Evolutionary conservation across 2,113 vertebrate genomes (phyloP).

Genomic region (Marmota monax): DNA sequence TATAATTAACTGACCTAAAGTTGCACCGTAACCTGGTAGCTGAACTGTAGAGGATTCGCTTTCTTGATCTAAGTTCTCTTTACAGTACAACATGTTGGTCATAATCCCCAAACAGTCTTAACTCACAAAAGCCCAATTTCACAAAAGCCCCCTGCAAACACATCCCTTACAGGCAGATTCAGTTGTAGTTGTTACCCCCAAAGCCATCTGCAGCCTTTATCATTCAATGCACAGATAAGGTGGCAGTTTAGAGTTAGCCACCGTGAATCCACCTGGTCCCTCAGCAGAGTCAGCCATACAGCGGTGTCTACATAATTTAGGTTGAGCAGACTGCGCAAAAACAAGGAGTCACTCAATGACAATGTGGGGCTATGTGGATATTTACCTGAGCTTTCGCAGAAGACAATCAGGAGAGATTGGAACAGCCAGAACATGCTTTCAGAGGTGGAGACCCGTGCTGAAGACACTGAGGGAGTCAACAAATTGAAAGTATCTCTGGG

Average conservation of each 20-base stretch:
- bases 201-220: neutral
- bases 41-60: neutral
- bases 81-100: neutral
- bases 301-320: neutral
- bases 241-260: neutral
- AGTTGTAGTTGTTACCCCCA: neutral
- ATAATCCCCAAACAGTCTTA: neutral
- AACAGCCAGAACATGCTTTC: slow-evolving; percentile 58
- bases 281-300: neutral
- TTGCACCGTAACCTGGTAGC: neutral
- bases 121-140: neutral
- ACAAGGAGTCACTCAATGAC: neutral
- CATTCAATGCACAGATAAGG: neutral
- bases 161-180: neutral
- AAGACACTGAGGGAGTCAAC: neutral
- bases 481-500: neutral
- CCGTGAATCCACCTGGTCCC: accelerated
- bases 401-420: neutral
- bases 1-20: neutral
- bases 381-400: slow-evolving; percentile 67
- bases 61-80: neutral
- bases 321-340: neutral
- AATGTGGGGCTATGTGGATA: accelerated
- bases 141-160: neutral
- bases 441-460: neutral